Percentiles rank a stretch among this genome's conserved stretches.
Conservation (phyloP, 2,797 vertebrate genomes). For the Psittacula echo region DNA sequence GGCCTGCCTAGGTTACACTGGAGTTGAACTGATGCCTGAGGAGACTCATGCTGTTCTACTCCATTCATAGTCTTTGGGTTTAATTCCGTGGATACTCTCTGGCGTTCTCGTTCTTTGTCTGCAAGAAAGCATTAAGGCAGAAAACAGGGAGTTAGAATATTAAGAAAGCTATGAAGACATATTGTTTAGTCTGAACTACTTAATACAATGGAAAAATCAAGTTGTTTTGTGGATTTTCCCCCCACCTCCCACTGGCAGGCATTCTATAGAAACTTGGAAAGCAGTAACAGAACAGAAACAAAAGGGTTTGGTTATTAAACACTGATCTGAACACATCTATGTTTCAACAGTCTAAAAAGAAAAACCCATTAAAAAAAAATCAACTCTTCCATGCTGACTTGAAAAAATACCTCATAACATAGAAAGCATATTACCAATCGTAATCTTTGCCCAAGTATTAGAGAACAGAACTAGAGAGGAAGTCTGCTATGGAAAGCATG, state of each 20-base stretch:
- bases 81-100: conserved; percentile 68
- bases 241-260: not conserved
- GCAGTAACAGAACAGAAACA: not conserved
- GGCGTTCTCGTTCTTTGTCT: conserved; percentile 73
- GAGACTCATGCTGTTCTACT: conserved; percentile 66
- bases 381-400: not conserved
- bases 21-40: conserved; percentile 71
- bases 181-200: not conserved
- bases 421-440: not conserved
- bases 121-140: conserved; percentile 66
- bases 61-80: conserved; percentile 68
- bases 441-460: not conserved
- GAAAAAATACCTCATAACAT: not conserved
- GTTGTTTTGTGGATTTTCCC: not conserved
- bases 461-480: not conserved
- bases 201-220: not conserved
- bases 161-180: not conserved
- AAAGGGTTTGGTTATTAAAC: not conserved
- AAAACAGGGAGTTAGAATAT: conserved; percentile 14
- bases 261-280: not conserved
- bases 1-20: conserved; percentile 70
- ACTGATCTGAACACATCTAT: not conserved
- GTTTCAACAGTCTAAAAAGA: not conserved
- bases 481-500: not conserved
- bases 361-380: not conserved